A percentile compares a stretch with the other conserved stretches of the same genome.
phyloP scores from a whole-genome alignment of 2,797 vertebrate genomes.

The Gephyroberyx darwinii region DNA sequence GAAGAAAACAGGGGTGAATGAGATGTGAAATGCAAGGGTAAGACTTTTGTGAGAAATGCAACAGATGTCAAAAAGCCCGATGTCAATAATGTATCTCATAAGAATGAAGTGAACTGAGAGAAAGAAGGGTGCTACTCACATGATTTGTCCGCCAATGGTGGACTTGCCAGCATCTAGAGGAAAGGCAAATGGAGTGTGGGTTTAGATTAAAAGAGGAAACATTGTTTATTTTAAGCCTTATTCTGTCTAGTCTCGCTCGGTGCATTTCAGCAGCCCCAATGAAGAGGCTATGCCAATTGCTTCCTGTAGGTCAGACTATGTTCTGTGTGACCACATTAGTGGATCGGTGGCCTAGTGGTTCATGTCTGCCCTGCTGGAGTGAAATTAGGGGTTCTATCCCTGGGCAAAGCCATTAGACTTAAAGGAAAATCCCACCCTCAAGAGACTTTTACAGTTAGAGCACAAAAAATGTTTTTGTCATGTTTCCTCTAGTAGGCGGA shows the following conservation, averaged over 20 bases:
- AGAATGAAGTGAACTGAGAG: background rate
- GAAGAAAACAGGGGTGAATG: too few relatives aligned
- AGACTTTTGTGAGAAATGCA: background rate
- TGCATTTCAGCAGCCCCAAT: too few relatives aligned
- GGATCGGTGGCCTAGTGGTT: background rate
- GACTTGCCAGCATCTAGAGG: constrained; percentile 95
- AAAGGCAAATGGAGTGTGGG: constrained; percentile 1
- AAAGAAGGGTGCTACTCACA: constrained; percentile 83
- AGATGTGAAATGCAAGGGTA: too few relatives aligned
- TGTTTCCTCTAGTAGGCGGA: too few relatives aligned
- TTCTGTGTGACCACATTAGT: background rate
- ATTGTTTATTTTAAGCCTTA: too few relatives aligned
- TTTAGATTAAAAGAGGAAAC: constrained; percentile 12
- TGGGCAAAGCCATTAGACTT: too few relatives aligned
- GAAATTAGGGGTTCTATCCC: background rate
- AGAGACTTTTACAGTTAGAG: too few relatives aligned
- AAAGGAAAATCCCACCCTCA: too few relatives aligned
- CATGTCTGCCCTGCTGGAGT: background rate
- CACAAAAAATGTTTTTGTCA: too few relatives aligned
- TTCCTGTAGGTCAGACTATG: background rate
- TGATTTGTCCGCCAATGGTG: constrained; percentile 98
- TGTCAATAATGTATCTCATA: background rate
- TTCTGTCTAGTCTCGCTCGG: too few relatives aligned
- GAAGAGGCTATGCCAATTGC: too few relatives aligned
- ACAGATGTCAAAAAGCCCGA: background rate